Conservation (phyloP, 2,888 invertebrate genomes). For the Parnassius orleans region DNA sequence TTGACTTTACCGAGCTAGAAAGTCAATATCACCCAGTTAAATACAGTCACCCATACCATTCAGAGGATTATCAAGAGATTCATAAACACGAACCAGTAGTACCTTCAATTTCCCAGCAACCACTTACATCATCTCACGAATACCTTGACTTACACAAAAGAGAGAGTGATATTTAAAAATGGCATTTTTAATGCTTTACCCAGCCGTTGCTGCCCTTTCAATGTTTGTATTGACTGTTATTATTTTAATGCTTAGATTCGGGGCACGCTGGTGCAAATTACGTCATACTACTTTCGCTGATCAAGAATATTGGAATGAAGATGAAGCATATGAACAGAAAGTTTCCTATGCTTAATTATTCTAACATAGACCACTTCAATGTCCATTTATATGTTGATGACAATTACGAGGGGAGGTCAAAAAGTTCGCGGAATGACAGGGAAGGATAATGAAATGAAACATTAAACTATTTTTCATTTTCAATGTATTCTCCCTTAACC, state of each 20-base stretch:
- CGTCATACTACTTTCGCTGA: constrained; percentile 85
- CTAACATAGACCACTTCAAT: not conserved
- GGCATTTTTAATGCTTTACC: constrained; percentile 89
- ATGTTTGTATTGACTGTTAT: constrained; percentile 88
- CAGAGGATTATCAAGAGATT: constrained; percentile 51
- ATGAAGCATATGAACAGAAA: constrained; percentile 83
- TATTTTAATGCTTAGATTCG: constrained; percentile 87
- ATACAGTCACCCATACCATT: constrained; percentile 51
- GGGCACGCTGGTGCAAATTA: constrained; percentile 85
- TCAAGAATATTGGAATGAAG: constrained; percentile 83
- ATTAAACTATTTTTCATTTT: no score
- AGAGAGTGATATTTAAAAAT: constrained; percentile 90
- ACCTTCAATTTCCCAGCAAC: constrained; percentile 63
- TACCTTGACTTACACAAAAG: constrained; percentile 87
- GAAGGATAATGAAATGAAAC: no score
- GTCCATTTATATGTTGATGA: not conserved
- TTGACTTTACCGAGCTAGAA: constrained; percentile 89
- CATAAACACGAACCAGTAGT: constrained; percentile 47
- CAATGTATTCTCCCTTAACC: no score
- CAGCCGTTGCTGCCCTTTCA: constrained; percentile 86
- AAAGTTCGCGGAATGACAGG: no score
- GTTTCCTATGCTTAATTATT: constrained; percentile 77
- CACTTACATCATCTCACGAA: constrained; percentile 68
- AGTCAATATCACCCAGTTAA: constrained; percentile 59
- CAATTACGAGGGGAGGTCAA: no score